Conservation (phyloP, 2,113 vertebrate species). For the Symphodus melops region DNA sequence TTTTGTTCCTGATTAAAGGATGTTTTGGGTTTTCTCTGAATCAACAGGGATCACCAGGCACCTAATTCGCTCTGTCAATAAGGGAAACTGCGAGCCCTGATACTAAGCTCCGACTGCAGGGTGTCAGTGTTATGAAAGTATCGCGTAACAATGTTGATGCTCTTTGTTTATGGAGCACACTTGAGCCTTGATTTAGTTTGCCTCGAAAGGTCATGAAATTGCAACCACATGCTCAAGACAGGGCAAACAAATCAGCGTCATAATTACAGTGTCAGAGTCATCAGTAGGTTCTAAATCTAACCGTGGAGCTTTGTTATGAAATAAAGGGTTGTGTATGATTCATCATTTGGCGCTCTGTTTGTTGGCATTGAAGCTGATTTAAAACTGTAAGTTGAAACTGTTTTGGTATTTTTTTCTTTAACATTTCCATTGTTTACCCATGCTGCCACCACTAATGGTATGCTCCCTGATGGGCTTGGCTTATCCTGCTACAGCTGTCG, state of each 20-base stretch:
- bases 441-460: constrained; percentile 48
- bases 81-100: constrained; percentile 70
- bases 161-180: constrained; percentile 30
- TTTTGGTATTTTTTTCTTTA: constrained; percentile 26
- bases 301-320: constrained; percentile 27
- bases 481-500: constrained; percentile 84
- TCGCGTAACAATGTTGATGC: constrained; percentile 35
- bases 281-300: constrained; percentile 17
- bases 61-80: constrained; percentile 77
- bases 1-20: constrained; percentile 71
- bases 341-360: constrained; percentile 14
- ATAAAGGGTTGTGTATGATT: constrained; percentile 10
- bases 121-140: constrained; percentile 18
- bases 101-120: constrained; percentile 42
- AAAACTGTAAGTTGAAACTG: constrained; percentile 23
- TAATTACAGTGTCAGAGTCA: constrained; percentile 23
- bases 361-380: constrained; percentile 42
- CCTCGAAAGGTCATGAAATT: constrained; percentile 48
- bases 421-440: constrained; percentile 66
- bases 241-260: constrained; percentile 35
- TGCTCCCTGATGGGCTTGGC: constrained; percentile 43
- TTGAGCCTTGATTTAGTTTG: constrained; percentile 23
- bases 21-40: constrained; percentile 71
- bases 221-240: constrained; percentile 38
- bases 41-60: constrained; percentile 55